Evolutionary conservation across 2,888 invertebrate species (phyloP).

Genomic region (Augochlorella aurata): DNA sequence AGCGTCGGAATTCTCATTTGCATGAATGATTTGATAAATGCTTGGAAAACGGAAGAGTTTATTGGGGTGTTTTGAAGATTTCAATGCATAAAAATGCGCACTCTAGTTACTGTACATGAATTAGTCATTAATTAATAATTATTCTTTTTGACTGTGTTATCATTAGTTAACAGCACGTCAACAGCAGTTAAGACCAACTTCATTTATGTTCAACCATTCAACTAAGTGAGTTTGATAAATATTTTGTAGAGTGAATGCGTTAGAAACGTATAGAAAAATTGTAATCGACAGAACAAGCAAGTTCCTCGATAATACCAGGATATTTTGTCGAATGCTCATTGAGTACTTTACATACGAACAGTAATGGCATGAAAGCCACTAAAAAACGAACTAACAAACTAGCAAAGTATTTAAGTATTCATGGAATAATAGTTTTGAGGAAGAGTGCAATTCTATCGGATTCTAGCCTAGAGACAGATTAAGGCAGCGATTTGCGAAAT

Average conservation of each 20-base stretch:
- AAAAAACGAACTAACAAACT: background rate
- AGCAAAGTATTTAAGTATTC: background rate
- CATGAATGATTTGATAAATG: too few relatives aligned
- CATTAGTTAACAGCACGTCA: too few relatives aligned
- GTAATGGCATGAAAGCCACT: background rate
- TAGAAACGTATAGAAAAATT: background rate
- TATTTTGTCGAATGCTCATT: background rate
- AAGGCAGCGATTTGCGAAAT: slow-evolving; percentile 1
- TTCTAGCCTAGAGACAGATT: background rate
- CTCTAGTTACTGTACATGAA: too few relatives aligned
- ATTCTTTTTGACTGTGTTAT: too few relatives aligned
- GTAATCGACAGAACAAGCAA: background rate
- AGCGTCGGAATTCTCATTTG: too few relatives aligned
- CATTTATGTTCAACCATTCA: too few relatives aligned
- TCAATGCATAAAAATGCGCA: too few relatives aligned
- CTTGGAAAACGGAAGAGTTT: too few relatives aligned
- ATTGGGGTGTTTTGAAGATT: too few relatives aligned
- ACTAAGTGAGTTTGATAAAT: background rate
- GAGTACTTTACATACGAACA: background rate
- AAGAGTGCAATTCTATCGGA: background rate
- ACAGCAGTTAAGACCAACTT: too few relatives aligned
- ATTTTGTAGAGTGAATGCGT: background rate
- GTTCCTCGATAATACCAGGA: background rate
- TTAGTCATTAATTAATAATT: too few relatives aligned
- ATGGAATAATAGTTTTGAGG: background rate